Evolutionary conservation across 2,888 invertebrate species (phyloP), one percentile per base, ranked within the genome.

Genomic region (Abscondita cerata): DNA sequence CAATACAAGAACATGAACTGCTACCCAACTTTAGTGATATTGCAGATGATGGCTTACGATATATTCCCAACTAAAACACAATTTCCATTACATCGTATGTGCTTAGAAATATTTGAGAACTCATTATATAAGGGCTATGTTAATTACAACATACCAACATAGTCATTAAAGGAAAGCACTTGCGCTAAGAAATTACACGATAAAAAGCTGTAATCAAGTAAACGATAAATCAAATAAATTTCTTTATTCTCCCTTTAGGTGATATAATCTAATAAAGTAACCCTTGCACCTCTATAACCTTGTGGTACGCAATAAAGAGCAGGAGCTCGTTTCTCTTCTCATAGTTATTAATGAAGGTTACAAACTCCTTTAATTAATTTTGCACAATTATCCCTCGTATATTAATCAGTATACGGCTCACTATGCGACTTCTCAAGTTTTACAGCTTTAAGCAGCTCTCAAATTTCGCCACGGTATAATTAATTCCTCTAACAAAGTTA

Each of bases 341-440:
- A 73, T 72, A 73, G 77, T 78, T 80, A 80, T 80, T 80, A 80
- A 80, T 80, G 80, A 79, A 80, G 79, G 79, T 76, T 79, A 75
- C 76, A 78, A 80, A 79, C 80, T 79, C 79, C 80, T 80, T 80
- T 80, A 80, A 80, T 80, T 80, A 80, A 80, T 80, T 80, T 80
- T 74, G 74, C 76, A 74, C 78, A 78, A 79, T 79, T 79, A 80
- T 79, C 76, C 78, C 76, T 73, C 76, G 76, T 76, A 78, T 79
- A 79, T 80, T 80, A 80, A 80, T 80, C 80, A 80, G 79, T 80
- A 80, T 72, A 68, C 69, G 66, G 69, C 57, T 46, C 56, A 62
- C 50, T 64, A 19, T 38, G 47, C 64, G 56, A 58, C 59, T 59
- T 64, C 61, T 61, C 61, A 58, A 66, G 61, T 66, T 63, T 57